Base-by-base conservation (phyloP, 2,888 invertebrate species). In the Thumatha senex region DNA sequence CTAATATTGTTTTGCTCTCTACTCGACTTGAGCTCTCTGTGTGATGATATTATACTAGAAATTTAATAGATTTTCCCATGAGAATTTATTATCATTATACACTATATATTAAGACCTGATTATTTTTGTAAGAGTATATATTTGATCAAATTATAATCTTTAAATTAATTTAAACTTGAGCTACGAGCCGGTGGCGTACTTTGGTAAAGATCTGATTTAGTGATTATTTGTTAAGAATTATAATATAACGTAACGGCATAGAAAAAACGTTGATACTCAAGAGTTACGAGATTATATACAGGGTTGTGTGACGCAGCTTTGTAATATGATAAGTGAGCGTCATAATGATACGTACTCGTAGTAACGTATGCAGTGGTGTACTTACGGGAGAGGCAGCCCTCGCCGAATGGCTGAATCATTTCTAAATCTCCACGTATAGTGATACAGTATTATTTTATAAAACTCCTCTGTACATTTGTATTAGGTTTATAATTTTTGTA, bases 401-500 rank as follows among this genome's bases (percentile, higher is more conserved):
- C 56, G 51, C 60, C 51, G 43, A 52, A 62, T 69, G 50, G 58
- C 55, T 48, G 51, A 54, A 48, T 50, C 65, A 63, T 58, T 67
- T 68, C 61, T 67, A 63, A 70, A 70, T 76, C 73, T 80, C 76
- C 76, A 77, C 75, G 78, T 77, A 84, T 77, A 84, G 80, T 86
- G 81, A 86, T 77, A 85, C 90, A 89, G 89, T 90, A 91, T 91
- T 91, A 91, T 89, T 89, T 87, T 85, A 84, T 84, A 81, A 74
- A 81, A 76, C 73, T 81, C 82, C 72, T 82, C 77, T 89, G 88
- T 89, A 90, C 82, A 89, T 86, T 80, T 76, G 74, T 80, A 63
- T 86, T 87, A 87, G 87, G 76, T 76, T 79, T 83, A 83, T 74
- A 74, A 73, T 76, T 77, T 79, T 80, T 79, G 70, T 80, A 76